Base-by-base conservation (phyloP, 2,797 vertebrate genomes). In the Mallotus villosus region DNA sequence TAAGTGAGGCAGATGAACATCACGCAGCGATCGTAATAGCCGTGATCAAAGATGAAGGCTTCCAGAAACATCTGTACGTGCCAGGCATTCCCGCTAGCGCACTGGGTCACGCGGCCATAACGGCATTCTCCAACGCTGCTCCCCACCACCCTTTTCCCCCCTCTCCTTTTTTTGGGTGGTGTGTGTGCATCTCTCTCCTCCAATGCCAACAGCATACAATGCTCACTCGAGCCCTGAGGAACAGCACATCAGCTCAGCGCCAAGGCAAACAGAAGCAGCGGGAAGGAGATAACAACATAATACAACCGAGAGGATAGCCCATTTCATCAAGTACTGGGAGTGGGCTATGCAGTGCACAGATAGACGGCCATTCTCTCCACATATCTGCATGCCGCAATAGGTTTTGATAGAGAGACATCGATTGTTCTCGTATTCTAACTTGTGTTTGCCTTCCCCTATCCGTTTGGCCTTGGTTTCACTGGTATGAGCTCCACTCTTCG, bases 201-300 rank as follows among this genome's bases (percentile, higher is more conserved):
- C 37, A 2, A 71, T 81, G 81, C 84, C 77, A 84, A 80, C 65
- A 82, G 84, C 75, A 64, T 81, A 89, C 82, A 88, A 87, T 82
- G 78, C 77, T 74, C 59, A 61, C 76, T 74, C 70, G 69, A 78
- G 75, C 87, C 81, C 81, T 55, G 62, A 89, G 87, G 85, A 87
- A 81, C 75, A 82, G 76, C 3, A 63, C 77, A 83, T 81, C 81
- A 82, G 76, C 81, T 84, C 82, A 62, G 72, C 14, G 76, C 84
- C 84, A 86, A 68, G 72, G 70, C 51, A 72, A 72, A 80, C 74
- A 60, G 22, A 78, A 77, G 72, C 77, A 75, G 85, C n/a, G 27
- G 77, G 73, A 79, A 80, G 73, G 21, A 79, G 84, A 88, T 90
- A 41, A 41, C 86, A 87, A 76, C 80, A 84, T 73, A 85, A 85